phyloP scores from a whole-genome alignment of 2,113 vertebrate species.

The Actenoides lindsayi region DNA sequence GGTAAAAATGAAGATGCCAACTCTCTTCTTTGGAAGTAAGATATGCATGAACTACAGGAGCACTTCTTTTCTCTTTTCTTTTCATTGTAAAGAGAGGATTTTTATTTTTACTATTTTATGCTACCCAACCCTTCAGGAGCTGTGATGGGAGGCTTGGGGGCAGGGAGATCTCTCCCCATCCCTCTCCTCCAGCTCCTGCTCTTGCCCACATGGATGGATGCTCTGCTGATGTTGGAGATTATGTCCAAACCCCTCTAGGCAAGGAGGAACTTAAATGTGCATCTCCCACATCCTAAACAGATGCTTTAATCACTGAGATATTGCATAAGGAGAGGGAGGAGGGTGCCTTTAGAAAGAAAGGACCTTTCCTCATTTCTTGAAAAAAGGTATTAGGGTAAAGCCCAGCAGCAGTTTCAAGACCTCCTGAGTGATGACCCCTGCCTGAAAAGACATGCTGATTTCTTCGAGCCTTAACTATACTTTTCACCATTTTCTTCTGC shows the following conservation, averaged over 20 bases:
- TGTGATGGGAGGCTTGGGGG: background rate
- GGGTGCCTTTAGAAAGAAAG: background rate
- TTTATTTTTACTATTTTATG: background rate
- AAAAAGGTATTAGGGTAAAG: background rate
- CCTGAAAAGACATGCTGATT: background rate
- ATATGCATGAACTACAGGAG: background rate
- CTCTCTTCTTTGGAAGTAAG: background rate
- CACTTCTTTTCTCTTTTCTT: background rate
- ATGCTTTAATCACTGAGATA: background rate
- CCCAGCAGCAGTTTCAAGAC: background rate
- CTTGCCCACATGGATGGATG: background rate
- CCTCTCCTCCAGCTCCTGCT: background rate
- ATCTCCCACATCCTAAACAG: background rate
- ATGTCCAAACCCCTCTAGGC: conserved; percentile 34
- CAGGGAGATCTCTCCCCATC: background rate
- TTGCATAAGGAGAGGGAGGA: conserved; percentile 2
- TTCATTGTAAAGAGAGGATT: background rate
- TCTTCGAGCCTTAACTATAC: background rate
- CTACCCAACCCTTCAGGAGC: background rate
- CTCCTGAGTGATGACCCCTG: background rate
- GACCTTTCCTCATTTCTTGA: background rate
- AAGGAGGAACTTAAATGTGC: conserved; percentile 16
- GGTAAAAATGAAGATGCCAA: background rate
- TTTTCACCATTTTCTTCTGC: background rate
- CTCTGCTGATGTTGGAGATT: conserved; percentile 15